Evolutionary conservation across 2,888 invertebrate genomes (phyloP), one percentile per base, ranked within the genome.

Genomic region (Malacosoma neustria): DNA sequence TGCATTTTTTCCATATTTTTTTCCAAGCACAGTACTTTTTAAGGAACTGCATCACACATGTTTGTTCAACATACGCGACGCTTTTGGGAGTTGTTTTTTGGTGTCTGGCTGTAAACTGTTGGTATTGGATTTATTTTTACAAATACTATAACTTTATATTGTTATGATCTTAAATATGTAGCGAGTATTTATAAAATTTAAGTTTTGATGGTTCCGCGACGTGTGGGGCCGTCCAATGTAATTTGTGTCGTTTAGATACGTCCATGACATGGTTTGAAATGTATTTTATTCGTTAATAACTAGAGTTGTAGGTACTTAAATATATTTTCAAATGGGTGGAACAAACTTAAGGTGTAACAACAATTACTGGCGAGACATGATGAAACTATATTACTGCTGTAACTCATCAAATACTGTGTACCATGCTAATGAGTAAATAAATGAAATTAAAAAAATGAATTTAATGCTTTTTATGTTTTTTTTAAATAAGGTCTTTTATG

Each of bases 21-120:
- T 75, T 73, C 73, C 73, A 68, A 68, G 62, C 70, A 61, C 61
- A 55, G 54, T 39, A 67, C 77, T 82, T 82, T 82, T 84, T 80
- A 80, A 74, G 71, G 72, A 76, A 72, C 74, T 74, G 71, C 72
- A 72, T 48, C 67, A 72, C 84, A 84, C 80, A 82, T 85, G 84
- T 84, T 82, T 76, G 72, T 57, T 69, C 72, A 77, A 79, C 76
- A 77, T 66, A 63, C 63, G 65, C 61, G 68, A 67, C 63, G 65
- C 58, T 61, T 22, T 67, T 57, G 54, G 47, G 44, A 46, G 5
- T 47, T 42, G 51, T 61, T 68, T 61, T 67, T 60, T 54, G 45
- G 38, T 44, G 56, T 58, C 57, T 59, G 52, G 32, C 45, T 45
- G 46, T 45, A 45, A 45, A 35, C 34, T 36, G 38, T 30, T 40